phyloP scores from a whole-genome alignment of 2,888 invertebrate species.

The Temnothorax ravouxi region DNA sequence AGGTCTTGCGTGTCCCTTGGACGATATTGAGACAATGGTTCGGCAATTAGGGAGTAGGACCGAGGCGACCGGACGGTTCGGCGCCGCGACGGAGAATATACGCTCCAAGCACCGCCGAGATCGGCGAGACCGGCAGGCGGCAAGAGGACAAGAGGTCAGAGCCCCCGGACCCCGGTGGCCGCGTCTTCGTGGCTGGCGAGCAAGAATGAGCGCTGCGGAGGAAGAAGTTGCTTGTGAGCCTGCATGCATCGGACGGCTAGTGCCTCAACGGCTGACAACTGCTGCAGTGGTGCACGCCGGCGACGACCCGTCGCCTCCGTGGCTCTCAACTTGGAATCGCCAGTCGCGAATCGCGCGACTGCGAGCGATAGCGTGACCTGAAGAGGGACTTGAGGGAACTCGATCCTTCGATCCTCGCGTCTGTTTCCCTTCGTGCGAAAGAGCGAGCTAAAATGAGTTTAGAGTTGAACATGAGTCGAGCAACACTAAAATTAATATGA shows the following conservation, averaged over 20 bases:
- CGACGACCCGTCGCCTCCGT: slow-evolving; percentile 31
- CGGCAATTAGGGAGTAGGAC: slow-evolving; percentile 65
- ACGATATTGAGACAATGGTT: slow-evolving; percentile 55
- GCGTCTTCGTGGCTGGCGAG: slow-evolving; percentile 75
- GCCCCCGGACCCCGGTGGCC: slow-evolving; percentile 76
- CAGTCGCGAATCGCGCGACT: not conserved
- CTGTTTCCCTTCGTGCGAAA: not conserved
- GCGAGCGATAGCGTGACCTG: not conserved
- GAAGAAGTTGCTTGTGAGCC: slow-evolving; percentile 74
- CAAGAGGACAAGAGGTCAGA: slow-evolving; percentile 80
- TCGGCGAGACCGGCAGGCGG: slow-evolving; percentile 44
- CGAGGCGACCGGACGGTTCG: slow-evolving; percentile 59
- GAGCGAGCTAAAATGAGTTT: not conserved
- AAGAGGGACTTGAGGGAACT: not conserved
- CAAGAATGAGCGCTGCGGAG: slow-evolving; percentile 63
- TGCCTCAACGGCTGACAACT: slow-evolving; percentile 77
- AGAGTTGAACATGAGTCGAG: not conserved
- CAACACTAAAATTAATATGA: not conserved
- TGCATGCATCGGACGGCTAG: slow-evolving; percentile 74
- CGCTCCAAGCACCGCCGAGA: slow-evolving; percentile 70
- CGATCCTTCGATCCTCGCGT: not conserved
- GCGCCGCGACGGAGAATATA: slow-evolving; percentile 67
- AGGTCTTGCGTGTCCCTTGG: slow-evolving; percentile 23
- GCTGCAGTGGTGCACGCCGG: slow-evolving; percentile 25
- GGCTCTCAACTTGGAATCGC: slow-evolving; percentile 36